phyloP scores from a whole-genome alignment of 2,888 invertebrate species.

The Loripinus fragilis region DNA sequence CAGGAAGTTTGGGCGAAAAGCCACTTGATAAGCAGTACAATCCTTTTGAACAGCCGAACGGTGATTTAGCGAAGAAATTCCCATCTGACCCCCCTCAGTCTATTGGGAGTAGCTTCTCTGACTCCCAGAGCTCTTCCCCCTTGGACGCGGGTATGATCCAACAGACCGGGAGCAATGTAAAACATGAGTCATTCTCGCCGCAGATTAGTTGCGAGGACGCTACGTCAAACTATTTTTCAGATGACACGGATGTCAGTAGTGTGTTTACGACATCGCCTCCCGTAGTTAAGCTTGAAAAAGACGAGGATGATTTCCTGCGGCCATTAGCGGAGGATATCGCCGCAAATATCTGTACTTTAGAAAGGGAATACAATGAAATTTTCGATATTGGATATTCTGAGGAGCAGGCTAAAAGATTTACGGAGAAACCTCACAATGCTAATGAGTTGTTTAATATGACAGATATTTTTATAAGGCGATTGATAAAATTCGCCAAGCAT shows the following conservation, averaged over 20 bases:
- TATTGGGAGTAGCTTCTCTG: neutral
- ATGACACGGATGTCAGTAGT: constrained; percentile 53
- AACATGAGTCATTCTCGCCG: constrained; percentile 19
- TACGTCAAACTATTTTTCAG: constrained; percentile 50
- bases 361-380: constrained; percentile 59
- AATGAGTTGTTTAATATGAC: constrained; percentile 79
- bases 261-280: constrained; percentile 22
- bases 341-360: constrained; percentile 57
- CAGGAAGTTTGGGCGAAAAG: neutral
- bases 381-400: constrained; percentile 74
- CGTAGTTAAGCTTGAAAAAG: constrained; percentile 35
- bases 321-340: constrained; percentile 58
- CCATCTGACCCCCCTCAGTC: neutral
- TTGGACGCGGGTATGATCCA: neutral
- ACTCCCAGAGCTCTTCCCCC: constrained; percentile 6
- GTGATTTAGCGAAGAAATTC: neutral
- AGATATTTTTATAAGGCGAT: constrained; percentile 87
- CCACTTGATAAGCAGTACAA: neutral
- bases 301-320: constrained; percentile 49
- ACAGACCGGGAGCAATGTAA: constrained; percentile 1
- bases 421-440: constrained; percentile 68
- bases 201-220: constrained; percentile 44
- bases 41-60: neutral
- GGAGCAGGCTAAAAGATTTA: constrained; percentile 68
- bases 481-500: constrained; percentile 86